Percentiles rank a stretch among this genome's conserved stretches.
phyloP scores from a whole-genome alignment of 1,140 invertebrate genomes.

The Coenobita brevimanus region DNA sequence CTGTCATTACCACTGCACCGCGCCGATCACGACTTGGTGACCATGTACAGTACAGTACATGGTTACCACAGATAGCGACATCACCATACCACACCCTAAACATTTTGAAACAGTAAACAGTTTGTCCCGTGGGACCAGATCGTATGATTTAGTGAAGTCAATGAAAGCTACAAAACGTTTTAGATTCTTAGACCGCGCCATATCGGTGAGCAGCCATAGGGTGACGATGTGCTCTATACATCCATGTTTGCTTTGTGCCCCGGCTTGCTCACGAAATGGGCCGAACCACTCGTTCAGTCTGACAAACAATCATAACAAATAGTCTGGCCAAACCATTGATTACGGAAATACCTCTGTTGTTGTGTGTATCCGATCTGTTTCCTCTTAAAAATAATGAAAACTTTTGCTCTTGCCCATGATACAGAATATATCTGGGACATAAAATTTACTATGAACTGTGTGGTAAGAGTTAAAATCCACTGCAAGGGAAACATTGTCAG shows the following conservation, averaged over 20 bases:
- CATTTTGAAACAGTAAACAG: no score
- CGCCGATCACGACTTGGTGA: constrained; percentile 19
- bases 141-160: constrained; percentile 7
- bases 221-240: no score
- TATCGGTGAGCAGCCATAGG: background rate
- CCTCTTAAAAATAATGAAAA: no score
- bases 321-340: background rate
- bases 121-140: constrained; percentile 15
- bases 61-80: background rate
- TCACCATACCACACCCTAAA: no score
- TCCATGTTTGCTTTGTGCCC: background rate
- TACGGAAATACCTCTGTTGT: constrained; percentile 8
- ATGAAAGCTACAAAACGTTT: constrained; percentile 2
- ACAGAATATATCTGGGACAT: background rate
- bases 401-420: constrained; percentile 13
- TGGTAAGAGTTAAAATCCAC: constrained; percentile 18
- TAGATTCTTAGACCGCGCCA: background rate
- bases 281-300: constrained; percentile 10
- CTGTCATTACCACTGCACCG: background rate
- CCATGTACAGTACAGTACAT: no score
- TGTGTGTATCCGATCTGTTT: background rate
- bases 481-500: background rate
- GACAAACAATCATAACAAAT: background rate
- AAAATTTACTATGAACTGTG: no score
- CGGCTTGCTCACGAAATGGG: constrained; percentile 1